These are phyloP conservation scores for Portunus trituberculatus DNA, from an alignment of 1,140 invertebrate species.

Conservation along the genomic window DNA sequence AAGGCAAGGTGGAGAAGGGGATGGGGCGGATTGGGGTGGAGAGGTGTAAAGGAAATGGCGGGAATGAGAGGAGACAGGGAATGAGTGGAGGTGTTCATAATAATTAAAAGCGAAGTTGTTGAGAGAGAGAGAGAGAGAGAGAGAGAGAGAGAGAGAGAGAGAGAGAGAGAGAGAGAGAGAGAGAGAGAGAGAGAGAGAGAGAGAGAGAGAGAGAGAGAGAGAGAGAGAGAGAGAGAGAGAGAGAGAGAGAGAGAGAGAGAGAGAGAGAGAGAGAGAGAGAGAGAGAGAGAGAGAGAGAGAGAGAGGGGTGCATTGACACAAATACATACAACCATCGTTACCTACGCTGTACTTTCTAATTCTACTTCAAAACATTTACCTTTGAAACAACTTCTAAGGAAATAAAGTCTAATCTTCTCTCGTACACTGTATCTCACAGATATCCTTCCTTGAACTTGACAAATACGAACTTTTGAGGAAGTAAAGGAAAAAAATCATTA, in stretches of 20 bases:
- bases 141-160: not conserved
- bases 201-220: constrained; percentile 37
- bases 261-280: constrained; percentile 42
- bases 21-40: not conserved
- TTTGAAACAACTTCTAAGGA: too few species aligned
- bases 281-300: constrained; percentile 37
- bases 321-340: not conserved
- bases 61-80: not conserved
- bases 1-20: not conserved
- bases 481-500: too few species aligned
- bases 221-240: constrained; percentile 6
- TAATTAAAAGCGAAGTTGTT: not conserved
- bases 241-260: constrained; percentile 45
- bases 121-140: not conserved
- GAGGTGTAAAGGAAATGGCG: not conserved
- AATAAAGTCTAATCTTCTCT: too few species aligned
- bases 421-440: too few species aligned
- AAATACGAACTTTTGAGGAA: too few species aligned
- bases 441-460: too few species aligned
- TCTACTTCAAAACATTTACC: too few species aligned
- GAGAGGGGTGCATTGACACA: not conserved
- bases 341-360: too few species aligned
- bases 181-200: constrained; percentile 45
- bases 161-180: constrained; percentile 37
- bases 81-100: not conserved